These are phyloP conservation scores for Myiagra hebetior DNA, from an alignment of 2,113 vertebrate genomes.

Conservation along the genomic window DNA sequence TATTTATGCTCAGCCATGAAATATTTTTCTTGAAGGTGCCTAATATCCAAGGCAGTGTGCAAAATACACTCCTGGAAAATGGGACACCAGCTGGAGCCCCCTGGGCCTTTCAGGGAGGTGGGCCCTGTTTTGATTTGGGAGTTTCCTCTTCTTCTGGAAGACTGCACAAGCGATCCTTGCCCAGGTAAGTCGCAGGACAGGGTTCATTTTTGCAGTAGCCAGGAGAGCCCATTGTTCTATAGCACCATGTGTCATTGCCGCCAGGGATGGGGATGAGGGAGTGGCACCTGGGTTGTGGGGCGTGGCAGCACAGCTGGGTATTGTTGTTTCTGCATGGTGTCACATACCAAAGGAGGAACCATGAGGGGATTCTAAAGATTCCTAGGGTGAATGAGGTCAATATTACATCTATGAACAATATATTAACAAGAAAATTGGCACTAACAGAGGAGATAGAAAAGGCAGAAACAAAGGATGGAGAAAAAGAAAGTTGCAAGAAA, in stretches of 20 bases:
- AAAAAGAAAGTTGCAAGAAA: not conserved
- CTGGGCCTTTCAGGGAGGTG: no score
- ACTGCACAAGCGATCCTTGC: not conserved
- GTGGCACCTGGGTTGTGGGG: fast-evolving
- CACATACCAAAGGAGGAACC: no score
- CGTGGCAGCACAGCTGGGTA: fast-evolving
- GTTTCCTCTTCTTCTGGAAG: not conserved
- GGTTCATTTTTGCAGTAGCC: not conserved
- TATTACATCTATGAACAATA: no score
- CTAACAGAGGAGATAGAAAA: not conserved
- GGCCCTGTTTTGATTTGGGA: fast-evolving
- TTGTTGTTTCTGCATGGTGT: not conserved
- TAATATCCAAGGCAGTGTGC: not conserved
- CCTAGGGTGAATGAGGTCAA: fast-evolving
- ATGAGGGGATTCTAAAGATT: not conserved
- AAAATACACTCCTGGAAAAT: not conserved
- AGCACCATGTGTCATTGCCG: fast-evolving
- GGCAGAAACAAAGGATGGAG: not conserved
- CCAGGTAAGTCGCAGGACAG: not conserved
- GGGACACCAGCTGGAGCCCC: fast-evolving
- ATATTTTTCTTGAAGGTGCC: not conserved
- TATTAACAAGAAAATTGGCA: no score
- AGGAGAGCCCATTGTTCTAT: not conserved
- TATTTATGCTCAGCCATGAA: not conserved
- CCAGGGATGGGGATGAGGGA: not conserved